These are phyloP conservation scores for Ariolimax columbianus DNA, from an alignment of 2,888 invertebrate species.

Conservation along the genomic window DNA sequence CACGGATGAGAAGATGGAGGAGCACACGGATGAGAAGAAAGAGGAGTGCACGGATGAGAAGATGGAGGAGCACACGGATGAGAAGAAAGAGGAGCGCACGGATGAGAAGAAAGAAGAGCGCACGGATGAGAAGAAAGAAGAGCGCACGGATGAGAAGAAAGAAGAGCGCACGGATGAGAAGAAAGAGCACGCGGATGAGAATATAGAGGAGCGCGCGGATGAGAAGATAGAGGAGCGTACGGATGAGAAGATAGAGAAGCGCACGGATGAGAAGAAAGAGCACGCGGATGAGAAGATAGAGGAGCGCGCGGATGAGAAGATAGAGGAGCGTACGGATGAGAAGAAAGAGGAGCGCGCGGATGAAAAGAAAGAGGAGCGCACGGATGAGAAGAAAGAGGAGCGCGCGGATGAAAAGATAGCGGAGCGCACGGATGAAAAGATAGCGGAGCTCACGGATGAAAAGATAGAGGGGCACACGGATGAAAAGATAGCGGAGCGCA, in stretches of 20 bases:
- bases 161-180: slow-evolving; percentile 3
- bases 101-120: neutral
- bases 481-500: neutral
- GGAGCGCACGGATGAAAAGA: neutral
- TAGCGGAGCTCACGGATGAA: neutral
- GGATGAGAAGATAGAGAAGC: neutral
- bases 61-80: neutral
- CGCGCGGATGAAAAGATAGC: neutral
- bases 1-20: neutral
- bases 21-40: neutral
- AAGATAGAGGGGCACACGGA: neutral
- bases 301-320: neutral
- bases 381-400: neutral
- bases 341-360: neutral
- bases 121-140: neutral
- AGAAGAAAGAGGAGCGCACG: neutral
- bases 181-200: neutral
- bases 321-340: neutral
- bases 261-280: neutral
- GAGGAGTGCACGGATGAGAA: slow-evolving; percentile 5
- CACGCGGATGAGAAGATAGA: neutral
- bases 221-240: neutral
- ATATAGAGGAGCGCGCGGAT: neutral
- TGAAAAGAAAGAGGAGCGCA: neutral
- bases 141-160: neutral